A percentile compares a stretch with the other conserved stretches of the same genome.
Evolutionary conservation across 64 coral and sea anemone genomes (phyloP).

Genomic region (Platygyra sinensis): DNA sequence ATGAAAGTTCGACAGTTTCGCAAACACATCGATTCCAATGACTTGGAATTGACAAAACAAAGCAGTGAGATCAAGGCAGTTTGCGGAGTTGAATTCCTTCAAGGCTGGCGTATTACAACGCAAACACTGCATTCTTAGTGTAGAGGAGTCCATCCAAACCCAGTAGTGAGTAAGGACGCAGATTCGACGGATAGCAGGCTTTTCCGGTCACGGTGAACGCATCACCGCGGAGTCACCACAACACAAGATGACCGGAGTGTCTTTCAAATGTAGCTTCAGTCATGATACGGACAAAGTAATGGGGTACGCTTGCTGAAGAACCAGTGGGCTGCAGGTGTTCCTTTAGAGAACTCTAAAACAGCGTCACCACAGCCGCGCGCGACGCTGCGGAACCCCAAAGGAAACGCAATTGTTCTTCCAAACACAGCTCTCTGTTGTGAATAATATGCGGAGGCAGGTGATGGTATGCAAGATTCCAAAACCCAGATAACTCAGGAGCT

Average conservation of each 20-base stretch:
- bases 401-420: slow-evolving; percentile 30
- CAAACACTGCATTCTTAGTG: slow-evolving; percentile 29
- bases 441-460: slow-evolving; percentile 7
- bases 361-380: slow-evolving; percentile 10
- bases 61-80: slow-evolving; percentile 4
- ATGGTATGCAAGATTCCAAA: slow-evolving; percentile 4
- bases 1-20: slow-evolving; percentile 10
- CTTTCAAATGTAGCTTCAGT: slow-evolving; percentile 18
- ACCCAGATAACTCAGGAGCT: slow-evolving; percentile 7
- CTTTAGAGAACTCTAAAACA: not conserved
- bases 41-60: slow-evolving; percentile 1
- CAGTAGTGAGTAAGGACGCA: not conserved
- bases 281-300: slow-evolving; percentile 6
- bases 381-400: slow-evolving; percentile 14
- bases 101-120: slow-evolving; percentile 15
- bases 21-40: slow-evolving; percentile 28
- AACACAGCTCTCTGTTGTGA: slow-evolving; percentile 26
- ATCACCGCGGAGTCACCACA: slow-evolving; percentile 31
- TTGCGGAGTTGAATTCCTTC: slow-evolving; percentile 9
- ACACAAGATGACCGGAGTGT: slow-evolving; percentile 19
- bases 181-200: slow-evolving; percentile 34
- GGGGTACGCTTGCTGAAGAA: slow-evolving; percentile 17
- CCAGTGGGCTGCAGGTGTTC: slow-evolving; percentile 4
- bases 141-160: slow-evolving; percentile 15
- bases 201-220: slow-evolving; percentile 32